These are phyloP conservation scores for Piezodorus guildinii DNA, from an alignment of 1,140 invertebrate genomes.

Conservation along the genomic window DNA sequence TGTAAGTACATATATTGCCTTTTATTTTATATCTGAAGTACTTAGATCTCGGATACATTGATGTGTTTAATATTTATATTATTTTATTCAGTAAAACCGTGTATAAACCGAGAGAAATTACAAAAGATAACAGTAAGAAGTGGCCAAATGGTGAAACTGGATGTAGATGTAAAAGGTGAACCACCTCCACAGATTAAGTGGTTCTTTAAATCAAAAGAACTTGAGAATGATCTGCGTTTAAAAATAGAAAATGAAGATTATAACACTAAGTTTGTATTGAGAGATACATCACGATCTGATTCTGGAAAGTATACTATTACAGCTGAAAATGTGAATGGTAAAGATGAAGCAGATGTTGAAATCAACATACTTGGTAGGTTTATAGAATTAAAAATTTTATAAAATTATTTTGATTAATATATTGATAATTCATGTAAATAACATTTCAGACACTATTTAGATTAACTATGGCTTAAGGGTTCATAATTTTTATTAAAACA, in stretches of 20 bases:
- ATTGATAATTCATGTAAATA: too few relatives aligned
- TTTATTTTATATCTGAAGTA: not conserved
- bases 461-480: too few relatives aligned
- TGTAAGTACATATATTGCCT: constrained; percentile 41
- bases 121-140: constrained; percentile 79
- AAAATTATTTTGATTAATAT: not conserved
- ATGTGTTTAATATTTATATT: constrained; percentile 2
- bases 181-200: constrained; percentile 87
- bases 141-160: constrained; percentile 80
- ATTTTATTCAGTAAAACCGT: constrained; percentile 62
- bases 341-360: constrained; percentile 88
- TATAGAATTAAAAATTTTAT: not conserved
- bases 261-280: constrained; percentile 73
- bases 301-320: constrained; percentile 84
- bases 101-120: constrained; percentile 84
- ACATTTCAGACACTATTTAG: too few relatives aligned
- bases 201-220: constrained; percentile 59
- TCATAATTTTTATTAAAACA: too few relatives aligned
- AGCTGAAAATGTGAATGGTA: constrained; percentile 84
- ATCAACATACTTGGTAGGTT: constrained; percentile 72
- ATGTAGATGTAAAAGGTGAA: constrained; percentile 90
- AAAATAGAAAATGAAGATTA: constrained; percentile 90
- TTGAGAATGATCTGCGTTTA: constrained; percentile 45
- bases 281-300: constrained; percentile 66
- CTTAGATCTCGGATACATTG: not conserved